Conservation (phyloP, 2,888 invertebrate genomes). For the Hybos culiciformis region DNA sequence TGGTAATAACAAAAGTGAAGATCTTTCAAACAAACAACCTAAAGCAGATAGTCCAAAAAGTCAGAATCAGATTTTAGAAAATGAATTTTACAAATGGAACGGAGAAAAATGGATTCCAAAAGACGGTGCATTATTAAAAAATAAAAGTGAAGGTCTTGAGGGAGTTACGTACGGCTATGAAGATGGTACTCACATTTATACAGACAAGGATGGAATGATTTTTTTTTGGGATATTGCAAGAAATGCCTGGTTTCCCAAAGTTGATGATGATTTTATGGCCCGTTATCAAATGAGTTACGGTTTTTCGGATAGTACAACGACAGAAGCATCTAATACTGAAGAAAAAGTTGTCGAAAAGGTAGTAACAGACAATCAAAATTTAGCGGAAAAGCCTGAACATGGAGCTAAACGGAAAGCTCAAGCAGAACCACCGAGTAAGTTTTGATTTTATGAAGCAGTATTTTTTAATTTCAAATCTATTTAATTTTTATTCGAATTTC, state of each 20-base stretch:
- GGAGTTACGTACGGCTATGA: constrained; percentile 51
- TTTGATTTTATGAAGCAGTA: not conserved
- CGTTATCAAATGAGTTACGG: constrained; percentile 92
- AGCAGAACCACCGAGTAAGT: constrained; percentile 38
- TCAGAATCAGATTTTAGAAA: constrained; percentile 27
- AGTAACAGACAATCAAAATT: constrained; percentile 23
- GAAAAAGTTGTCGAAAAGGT: constrained; percentile 20
- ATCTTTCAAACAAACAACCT: too few species aligned
- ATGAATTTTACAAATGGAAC: constrained; percentile 45
- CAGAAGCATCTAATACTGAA: constrained; percentile 18
- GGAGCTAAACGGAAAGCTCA: constrained; percentile 37
- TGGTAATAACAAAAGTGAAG: constrained; percentile 7
- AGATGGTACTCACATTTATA: constrained; percentile 65
- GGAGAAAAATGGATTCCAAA: constrained; percentile 43
- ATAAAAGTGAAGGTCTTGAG: constrained; percentile 20
- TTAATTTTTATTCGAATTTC: constrained; percentile 20
- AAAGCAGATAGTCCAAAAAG: constrained; percentile 4
- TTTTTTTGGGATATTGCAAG: constrained; percentile 86
- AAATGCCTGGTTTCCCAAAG: constrained; percentile 92
- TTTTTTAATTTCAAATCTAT: too few species aligned
- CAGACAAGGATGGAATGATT: constrained; percentile 74
- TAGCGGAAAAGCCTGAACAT: constrained; percentile 11
- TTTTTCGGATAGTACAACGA: constrained; percentile 49
- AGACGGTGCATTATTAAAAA: too few species aligned
- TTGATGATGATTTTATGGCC: constrained; percentile 94